These are phyloP conservation scores for Idaea aversata DNA, from an alignment of 2,888 invertebrate genomes.

Conservation along the genomic window DNA sequence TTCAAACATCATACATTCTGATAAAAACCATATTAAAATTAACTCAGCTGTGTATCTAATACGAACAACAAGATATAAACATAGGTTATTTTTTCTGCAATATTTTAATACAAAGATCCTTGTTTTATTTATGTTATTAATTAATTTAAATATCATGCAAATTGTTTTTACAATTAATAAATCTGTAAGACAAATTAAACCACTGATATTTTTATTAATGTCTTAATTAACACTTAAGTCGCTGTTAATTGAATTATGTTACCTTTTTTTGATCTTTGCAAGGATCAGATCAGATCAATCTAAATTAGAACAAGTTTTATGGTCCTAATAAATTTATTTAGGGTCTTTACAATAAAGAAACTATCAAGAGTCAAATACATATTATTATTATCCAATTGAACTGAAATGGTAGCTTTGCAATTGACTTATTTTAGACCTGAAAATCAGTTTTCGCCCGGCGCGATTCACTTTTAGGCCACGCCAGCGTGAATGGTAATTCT, in stretches of 20 bases:
- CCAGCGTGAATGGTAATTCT: too few relatives aligned
- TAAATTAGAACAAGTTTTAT: neutral
- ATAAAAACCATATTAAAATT: too few relatives aligned
- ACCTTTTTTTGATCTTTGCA: neutral
- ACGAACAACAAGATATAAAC: too few relatives aligned
- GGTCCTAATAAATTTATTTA: neutral
- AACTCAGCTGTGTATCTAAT: too few relatives aligned
- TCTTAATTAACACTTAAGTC: neutral
- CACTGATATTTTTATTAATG: neutral
- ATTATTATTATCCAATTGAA: neutral
- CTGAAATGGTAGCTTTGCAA: too few relatives aligned
- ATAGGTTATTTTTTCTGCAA: too few relatives aligned
- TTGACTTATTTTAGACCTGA: too few relatives aligned
- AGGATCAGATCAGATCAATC: neutral
- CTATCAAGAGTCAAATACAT: neutral
- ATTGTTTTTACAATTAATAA: slow-evolving; percentile 1
- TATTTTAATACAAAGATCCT: too few relatives aligned
- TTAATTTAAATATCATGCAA: neutral
- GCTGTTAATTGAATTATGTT: neutral
- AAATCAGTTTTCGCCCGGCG: too few relatives aligned
- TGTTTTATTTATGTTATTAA: neutral
- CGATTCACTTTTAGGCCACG: too few relatives aligned
- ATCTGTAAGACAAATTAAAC: neutral
- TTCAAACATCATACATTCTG: neutral
- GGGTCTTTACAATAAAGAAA: neutral